These are phyloP conservation scores for Tetramorium alpestre DNA, from an alignment of 1,140 invertebrate species.

Conservation along the genomic window DNA sequence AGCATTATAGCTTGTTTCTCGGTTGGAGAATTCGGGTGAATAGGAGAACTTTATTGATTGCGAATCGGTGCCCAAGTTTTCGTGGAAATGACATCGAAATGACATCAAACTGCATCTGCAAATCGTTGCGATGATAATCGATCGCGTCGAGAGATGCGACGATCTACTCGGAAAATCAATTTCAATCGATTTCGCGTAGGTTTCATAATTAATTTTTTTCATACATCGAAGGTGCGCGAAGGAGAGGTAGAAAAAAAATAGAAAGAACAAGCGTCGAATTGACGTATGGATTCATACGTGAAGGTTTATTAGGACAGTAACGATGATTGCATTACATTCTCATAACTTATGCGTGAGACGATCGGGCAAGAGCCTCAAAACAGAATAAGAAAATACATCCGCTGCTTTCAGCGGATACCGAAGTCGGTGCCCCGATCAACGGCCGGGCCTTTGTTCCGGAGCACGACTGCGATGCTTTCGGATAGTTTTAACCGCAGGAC, in stretches of 20 bases:
- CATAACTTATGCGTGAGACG: conserved; percentile 80
- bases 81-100: not conserved
- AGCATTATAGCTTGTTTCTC: conserved; percentile 8
- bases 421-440: conserved; percentile 71
- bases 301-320: conserved; percentile 82
- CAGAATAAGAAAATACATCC: conserved; percentile 84
- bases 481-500: conserved; percentile 75
- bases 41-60: conserved; percentile 29
- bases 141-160: not conserved
- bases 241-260: not conserved
- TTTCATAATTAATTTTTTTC: too few relatives aligned
- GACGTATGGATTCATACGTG: conserved; percentile 74
- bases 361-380: conserved; percentile 79
- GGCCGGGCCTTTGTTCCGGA: conserved; percentile 60
- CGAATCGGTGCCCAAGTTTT: conserved; percentile 10
- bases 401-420: conserved; percentile 75
- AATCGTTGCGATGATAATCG: not conserved
- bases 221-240: not conserved
- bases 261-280: not conserved
- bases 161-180: not conserved
- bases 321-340: conserved; percentile 82
- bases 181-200: not conserved
- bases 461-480: conserved; percentile 74
- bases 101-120: not conserved
- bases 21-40: not conserved